Base-by-base conservation (phyloP, 2,888 invertebrate species). In the Eupithecia dodoneata region DNA sequence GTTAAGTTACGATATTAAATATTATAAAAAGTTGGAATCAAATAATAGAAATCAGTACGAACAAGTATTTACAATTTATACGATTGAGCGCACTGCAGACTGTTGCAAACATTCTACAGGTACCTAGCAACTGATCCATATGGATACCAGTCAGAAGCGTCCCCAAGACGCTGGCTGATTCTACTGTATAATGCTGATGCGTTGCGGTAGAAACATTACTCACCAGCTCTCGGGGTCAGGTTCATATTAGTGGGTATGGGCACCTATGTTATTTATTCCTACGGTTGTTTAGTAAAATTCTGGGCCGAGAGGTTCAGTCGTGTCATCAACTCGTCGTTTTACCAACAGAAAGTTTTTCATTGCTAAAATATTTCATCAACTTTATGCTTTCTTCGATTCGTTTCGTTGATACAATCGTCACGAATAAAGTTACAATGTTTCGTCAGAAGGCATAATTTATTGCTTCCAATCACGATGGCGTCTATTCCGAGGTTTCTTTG, bases 351-450 rank as follows among this genome's bases (percentile, higher is more conserved):
- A 72, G 63, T 49, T 70, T 71, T 63, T 52, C 75, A 44, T 52
- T 65, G 55, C 10, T 72, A 45, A 3, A 66, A 79, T 71, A 74
- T 77, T 80, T 77, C 71, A 75, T 69, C 59, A 77, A 76, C 59
- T 72, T 77, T 73, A 70, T 76, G 78, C 82, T 84, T 82, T 82
- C 83, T 77, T 83, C 73, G 71, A 81, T 83, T 83, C 76, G 81
- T 81, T 80, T 73, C 81, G 79, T 82, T 80, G 74, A 81, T 80
- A 77, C 70, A 76, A 80, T 81, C 71, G 76, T 76, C 78, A 81
- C 80, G 79, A 80, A 79, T 74, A 72, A 72, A 73, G 55, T 74
- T 66, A 67, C 70, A 66, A 71, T 71, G 73, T 80, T 76, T 81
- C 80, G 69, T 78, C 73, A 78, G 73, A 66, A 69, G 73, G 69